A percentile compares a stretch with the other conserved stretches of the same genome.
Evolutionary conservation across 2,888 invertebrate species (phyloP).

Genomic region (Hedya salicella): DNA sequence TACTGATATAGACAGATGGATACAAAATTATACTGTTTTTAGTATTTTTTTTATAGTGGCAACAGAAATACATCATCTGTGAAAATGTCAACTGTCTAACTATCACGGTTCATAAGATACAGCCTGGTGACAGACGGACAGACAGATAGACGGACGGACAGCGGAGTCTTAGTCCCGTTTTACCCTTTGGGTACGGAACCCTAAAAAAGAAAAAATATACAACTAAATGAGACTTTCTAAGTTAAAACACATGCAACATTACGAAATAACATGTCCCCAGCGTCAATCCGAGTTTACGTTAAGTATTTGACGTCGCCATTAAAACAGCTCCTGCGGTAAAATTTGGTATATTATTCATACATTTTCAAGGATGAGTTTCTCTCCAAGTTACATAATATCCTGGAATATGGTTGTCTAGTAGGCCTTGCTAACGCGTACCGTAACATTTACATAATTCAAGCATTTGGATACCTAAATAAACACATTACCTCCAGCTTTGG

Average conservation of each 20-base stretch:
- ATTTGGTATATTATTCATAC: constrained; percentile 28
- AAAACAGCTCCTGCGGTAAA: constrained; percentile 11
- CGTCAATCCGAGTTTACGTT: neutral
- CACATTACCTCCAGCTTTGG: constrained; percentile 43
- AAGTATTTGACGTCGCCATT: neutral
- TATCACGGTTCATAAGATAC: too few species aligned
- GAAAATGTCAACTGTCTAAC: too few species aligned
- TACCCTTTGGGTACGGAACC: too few species aligned
- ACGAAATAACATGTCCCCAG: neutral
- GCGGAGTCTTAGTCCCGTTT: too few species aligned
- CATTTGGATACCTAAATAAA: constrained; percentile 43
- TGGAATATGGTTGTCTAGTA: constrained; percentile 42
- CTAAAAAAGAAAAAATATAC: too few species aligned
- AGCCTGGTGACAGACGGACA: too few species aligned
- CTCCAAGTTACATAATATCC: constrained; percentile 37
- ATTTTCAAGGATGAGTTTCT: constrained; percentile 22
- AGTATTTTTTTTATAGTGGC: too few species aligned
- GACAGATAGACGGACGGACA: too few species aligned
- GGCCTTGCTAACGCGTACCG: constrained; percentile 32
- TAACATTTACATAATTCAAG: constrained; percentile 43
- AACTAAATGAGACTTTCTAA: too few species aligned
- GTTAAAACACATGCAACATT: neutral
- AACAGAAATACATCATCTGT: too few species aligned
- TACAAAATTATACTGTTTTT: too few species aligned
- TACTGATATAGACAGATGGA: too few species aligned